Evolutionary conservation across 2,888 invertebrate genomes (phyloP).

Genomic region (Sminthurinus aureus): DNA sequence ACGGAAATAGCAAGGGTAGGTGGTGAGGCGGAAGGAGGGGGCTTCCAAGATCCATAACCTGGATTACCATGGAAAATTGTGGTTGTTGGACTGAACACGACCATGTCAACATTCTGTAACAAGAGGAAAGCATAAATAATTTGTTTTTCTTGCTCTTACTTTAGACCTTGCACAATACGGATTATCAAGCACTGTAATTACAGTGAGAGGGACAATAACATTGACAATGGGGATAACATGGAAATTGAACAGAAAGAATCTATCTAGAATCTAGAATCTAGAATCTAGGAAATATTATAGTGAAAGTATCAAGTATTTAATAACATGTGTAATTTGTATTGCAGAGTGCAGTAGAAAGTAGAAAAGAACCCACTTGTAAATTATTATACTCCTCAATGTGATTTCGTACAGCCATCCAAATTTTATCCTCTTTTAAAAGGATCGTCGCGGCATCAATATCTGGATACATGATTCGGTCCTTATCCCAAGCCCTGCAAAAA

Average conservation of each 20-base stretch:
- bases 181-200: too few species aligned
- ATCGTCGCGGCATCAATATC: constrained; percentile 71
- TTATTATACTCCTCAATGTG: constrained; percentile 65
- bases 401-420: constrained; percentile 68
- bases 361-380: constrained; percentile 61
- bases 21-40: too few species aligned
- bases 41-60: not conserved
- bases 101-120: constrained; percentile 65
- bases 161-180: too few species aligned
- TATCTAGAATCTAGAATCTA: too few species aligned
- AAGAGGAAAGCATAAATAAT: too few species aligned
- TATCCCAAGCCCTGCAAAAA: constrained; percentile 68
- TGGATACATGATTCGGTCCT: constrained; percentile 72
- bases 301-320: too few species aligned
- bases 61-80: constrained; percentile 17
- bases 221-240: too few species aligned
- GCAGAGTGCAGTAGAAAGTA: not conserved
- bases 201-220: too few species aligned
- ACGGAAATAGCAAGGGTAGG: not conserved
- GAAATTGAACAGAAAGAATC: too few species aligned
- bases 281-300: too few species aligned
- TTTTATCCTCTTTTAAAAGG: constrained; percentile 65
- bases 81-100: constrained; percentile 67
- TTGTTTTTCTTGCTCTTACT: too few species aligned
- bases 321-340: too few species aligned